Evolutionary conservation across 2,797 vertebrate genomes (phyloP).

Genomic region (Lophura swinhoii): DNA sequence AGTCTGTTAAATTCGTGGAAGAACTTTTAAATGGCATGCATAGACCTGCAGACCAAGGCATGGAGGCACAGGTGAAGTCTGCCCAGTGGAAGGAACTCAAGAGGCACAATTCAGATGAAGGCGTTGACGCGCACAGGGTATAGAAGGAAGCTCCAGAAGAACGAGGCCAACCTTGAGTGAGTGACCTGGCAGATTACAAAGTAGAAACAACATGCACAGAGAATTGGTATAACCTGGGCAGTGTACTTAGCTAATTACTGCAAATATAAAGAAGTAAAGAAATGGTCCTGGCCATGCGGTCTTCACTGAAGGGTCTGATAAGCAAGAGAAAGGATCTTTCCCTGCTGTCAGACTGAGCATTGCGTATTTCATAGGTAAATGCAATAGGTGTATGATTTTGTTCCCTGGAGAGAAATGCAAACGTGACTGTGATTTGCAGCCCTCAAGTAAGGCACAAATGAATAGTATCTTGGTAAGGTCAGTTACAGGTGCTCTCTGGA

Average conservation of each 20-base stretch:
- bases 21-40: background rate
- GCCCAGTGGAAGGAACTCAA: background rate
- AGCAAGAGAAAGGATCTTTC: background rate
- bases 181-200: background rate
- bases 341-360: background rate
- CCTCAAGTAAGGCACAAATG: background rate
- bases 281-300: background rate
- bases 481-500: background rate
- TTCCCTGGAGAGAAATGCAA: background rate
- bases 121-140: background rate
- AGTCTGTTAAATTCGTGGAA: background rate
- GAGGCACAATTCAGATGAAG: background rate
- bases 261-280: background rate
- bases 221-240: background rate
- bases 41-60: background rate
- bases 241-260: slow-evolving; percentile 11
- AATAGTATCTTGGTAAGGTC: background rate
- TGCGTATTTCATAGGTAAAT: background rate
- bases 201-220: slow-evolving; percentile 4
- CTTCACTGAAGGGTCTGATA: background rate
- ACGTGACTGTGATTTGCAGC: background rate
- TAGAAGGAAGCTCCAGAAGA: background rate
- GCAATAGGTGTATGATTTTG: background rate
- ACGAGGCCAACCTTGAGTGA: background rate
- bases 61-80: background rate